Evolutionary conservation across 92 coral and sea anemone species (phyloP).

Genomic region (Palythoa heliodiscus): DNA sequence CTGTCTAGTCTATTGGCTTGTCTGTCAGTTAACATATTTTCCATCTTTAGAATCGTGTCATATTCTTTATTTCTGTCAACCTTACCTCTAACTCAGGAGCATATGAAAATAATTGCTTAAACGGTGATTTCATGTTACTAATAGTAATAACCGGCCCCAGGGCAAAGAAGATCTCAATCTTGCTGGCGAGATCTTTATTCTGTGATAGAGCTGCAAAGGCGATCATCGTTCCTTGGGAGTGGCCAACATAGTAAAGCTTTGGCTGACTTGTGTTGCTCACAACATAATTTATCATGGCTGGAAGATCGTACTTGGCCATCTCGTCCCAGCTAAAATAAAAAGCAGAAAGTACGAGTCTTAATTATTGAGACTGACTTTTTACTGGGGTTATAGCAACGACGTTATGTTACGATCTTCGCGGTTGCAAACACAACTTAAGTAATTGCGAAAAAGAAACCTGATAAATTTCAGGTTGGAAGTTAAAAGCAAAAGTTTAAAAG

Average conservation of each 20-base stretch:
- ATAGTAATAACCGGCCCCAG: conserved; percentile 83
- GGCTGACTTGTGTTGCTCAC: conserved; percentile 59
- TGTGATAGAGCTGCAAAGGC: conserved; percentile 87
- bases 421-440: background rate
- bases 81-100: conserved; percentile 72
- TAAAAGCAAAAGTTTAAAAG: too few relatives aligned
- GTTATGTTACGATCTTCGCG: too few relatives aligned
- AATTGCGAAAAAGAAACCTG: too few relatives aligned
- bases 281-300: conserved; percentile 86
- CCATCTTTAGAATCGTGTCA: too few relatives aligned
- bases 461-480: too few relatives aligned
- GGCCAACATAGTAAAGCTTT: conserved; percentile 79
- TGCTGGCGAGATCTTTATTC: conserved; percentile 75
- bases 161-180: conserved; percentile 77
- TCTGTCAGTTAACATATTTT: background rate
- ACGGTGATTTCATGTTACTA: conserved; percentile 70
- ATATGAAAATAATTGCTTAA: conserved; percentile 55
- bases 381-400: too few relatives aligned
- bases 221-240: conserved; percentile 91
- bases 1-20: background rate
- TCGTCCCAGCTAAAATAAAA: conserved; percentile 85
- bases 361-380: background rate
- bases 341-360: background rate
- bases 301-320: conserved; percentile 85
- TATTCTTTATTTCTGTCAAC: background rate